A percentile compares a stretch with the other conserved stretches of the same genome.
These are phyloP conservation scores for Tiliacea citrago DNA, from an alignment of 2,888 invertebrate genomes.

Conservation along the genomic window DNA sequence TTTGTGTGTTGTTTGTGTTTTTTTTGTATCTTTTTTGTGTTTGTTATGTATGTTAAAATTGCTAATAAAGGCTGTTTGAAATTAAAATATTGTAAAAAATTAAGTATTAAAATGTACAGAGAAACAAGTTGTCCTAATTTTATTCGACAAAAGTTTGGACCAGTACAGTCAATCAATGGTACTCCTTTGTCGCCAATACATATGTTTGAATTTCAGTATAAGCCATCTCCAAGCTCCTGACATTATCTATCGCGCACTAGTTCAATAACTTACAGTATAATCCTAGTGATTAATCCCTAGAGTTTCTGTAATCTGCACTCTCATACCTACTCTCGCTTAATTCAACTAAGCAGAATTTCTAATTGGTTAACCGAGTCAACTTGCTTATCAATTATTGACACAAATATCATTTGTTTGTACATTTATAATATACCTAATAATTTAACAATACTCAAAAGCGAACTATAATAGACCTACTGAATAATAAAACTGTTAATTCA, in stretches of 20 bases:
- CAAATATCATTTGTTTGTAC: conserved; percentile 45
- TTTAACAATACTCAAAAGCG: conserved; percentile 23
- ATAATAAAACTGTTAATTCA: conserved; percentile 63
- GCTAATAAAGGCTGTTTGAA: not conserved
- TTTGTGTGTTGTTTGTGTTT: too few species aligned
- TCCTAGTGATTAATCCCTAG: conserved; percentile 66
- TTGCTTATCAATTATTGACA: conserved; percentile 59
- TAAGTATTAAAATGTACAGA: not conserved
- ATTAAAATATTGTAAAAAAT: not conserved
- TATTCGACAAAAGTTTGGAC: not conserved
- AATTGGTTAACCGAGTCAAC: conserved; percentile 61
- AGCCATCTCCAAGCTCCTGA: conserved; percentile 46
- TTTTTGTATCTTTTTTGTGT: too few species aligned
- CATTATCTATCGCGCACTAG: conserved; percentile 58
- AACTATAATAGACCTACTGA: conserved; percentile 50
- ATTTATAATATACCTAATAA: conserved; percentile 22
- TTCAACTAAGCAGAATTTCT: conserved; percentile 49
- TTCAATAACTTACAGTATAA: conserved; percentile 64
- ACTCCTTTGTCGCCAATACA: not conserved
- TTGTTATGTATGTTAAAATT: not conserved
- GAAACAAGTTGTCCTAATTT: not conserved
- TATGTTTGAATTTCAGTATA: conserved; percentile 32
- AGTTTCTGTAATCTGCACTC: conserved; percentile 63
- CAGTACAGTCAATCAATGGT: not conserved
- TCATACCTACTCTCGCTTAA: conserved; percentile 53